Percentiles rank a stretch among this genome's conserved stretches.
These are phyloP conservation scores for Synanceia verrucosa DNA, from an alignment of 2,797 vertebrate species.

Conservation along the genomic window DNA sequence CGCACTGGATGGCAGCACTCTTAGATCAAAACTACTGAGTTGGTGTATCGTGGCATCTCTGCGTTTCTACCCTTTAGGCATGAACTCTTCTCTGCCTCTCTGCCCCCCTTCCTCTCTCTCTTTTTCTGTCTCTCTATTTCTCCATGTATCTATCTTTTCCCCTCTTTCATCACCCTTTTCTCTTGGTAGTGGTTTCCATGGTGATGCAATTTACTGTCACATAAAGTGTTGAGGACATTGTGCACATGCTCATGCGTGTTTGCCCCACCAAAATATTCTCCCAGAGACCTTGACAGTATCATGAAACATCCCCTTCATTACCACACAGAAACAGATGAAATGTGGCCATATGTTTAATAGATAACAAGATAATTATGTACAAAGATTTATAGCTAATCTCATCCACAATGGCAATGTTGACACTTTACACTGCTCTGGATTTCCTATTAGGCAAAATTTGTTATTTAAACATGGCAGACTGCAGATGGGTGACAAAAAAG, in stretches of 20 bases:
- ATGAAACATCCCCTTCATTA: slow-evolving; percentile 50
- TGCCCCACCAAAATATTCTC: slow-evolving; percentile 65
- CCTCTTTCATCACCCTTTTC: slow-evolving; percentile 63
- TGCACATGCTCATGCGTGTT: slow-evolving; percentile 32
- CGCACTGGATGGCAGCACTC: slow-evolving; percentile 27
- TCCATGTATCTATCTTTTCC: slow-evolving; percentile 17
- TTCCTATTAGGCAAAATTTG: slow-evolving; percentile 34
- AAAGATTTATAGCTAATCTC: slow-evolving; percentile 51
- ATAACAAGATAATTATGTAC: slow-evolving; percentile 55
- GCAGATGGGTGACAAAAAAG: slow-evolving; percentile 11
- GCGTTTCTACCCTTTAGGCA: slow-evolving; percentile 47
- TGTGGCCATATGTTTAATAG: slow-evolving; percentile 52
- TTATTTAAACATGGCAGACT: slow-evolving; percentile 41
- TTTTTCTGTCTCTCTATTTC: slow-evolving; percentile 2
- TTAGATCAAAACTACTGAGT: slow-evolving; percentile 54
- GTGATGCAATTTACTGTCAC: slow-evolving; percentile 76
- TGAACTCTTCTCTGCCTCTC: slow-evolving; percentile 33
- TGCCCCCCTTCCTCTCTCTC: slow-evolving; percentile 1
- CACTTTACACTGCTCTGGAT: slow-evolving; percentile 38
- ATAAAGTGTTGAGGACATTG: slow-evolving; percentile 67
- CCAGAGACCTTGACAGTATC: slow-evolving; percentile 61
- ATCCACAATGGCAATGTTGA: slow-evolving; percentile 42
- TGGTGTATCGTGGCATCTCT: slow-evolving; percentile 42
- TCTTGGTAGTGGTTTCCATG: slow-evolving; percentile 80
- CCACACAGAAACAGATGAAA: slow-evolving; percentile 38